Percentiles rank a stretch among this genome's conserved stretches.
Evolutionary conservation across 53 echinoderm and acorn worm genomes (phyloP).

Genomic region (Hippasteria phrygiana): DNA sequence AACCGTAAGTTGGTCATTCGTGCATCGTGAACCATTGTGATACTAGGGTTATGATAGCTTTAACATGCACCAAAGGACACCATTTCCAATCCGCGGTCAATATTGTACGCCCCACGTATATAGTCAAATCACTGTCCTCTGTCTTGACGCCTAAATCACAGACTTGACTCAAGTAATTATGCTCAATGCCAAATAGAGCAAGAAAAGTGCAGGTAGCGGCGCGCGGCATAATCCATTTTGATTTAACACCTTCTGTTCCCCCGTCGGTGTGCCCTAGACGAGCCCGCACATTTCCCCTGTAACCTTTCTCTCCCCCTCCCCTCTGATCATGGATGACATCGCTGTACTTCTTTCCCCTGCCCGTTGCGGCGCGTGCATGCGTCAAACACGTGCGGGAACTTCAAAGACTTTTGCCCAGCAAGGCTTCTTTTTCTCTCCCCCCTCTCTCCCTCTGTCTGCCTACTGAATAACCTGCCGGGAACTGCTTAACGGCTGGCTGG

Average conservation of each 20-base stretch:
- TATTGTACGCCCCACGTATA: background rate
- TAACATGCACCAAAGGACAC: background rate
- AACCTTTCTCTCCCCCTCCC: background rate
- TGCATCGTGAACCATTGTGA: too few relatives aligned
- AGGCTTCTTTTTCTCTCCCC: background rate
- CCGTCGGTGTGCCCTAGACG: background rate
- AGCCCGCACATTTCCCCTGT: background rate
- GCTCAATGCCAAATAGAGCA: slow-evolving; percentile 9
- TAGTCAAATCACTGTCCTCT: background rate
- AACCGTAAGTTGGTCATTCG: too few relatives aligned
- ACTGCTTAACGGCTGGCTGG: slow-evolving; percentile 52
- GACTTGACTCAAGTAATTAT: background rate
- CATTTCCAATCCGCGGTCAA: background rate
- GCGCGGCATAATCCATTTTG: slow-evolving; percentile 16
- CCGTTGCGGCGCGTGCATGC: slow-evolving; percentile 23
- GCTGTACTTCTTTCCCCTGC: slow-evolving; percentile 17
- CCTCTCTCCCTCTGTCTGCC: slow-evolving; percentile 5
- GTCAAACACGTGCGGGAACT: slow-evolving; percentile 44
- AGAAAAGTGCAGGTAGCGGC: background rate
- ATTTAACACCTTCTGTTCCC: slow-evolving; percentile 29
- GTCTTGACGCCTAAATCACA: background rate
- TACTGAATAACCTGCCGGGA: slow-evolving; percentile 42
- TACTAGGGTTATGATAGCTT: too few relatives aligned
- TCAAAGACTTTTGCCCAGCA: slow-evolving; percentile 27
- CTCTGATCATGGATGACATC: slow-evolving; percentile 2